Evolutionary conservation across 2,113 vertebrate genomes (phyloP).

Genomic region (Furnarius figulus): DNA sequence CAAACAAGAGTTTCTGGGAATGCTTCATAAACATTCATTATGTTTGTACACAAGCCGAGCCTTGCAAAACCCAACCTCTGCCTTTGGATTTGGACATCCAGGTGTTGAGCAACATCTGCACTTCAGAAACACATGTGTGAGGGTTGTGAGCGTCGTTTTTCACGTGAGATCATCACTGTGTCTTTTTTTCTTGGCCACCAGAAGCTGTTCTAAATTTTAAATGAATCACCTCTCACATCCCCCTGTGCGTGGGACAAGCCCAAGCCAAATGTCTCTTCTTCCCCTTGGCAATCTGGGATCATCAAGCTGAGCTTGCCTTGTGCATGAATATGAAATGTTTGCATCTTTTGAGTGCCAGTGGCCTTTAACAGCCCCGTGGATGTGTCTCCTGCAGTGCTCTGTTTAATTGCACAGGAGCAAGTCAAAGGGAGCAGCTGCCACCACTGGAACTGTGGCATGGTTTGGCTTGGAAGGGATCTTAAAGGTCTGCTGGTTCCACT

Average conservation of each 20-base stretch:
- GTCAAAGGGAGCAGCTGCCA: neutral
- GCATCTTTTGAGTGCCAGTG: neutral
- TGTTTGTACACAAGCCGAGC: neutral
- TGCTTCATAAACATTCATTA: neutral
- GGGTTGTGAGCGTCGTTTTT: neutral
- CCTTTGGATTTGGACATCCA: neutral
- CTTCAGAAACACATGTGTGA: accelerated
- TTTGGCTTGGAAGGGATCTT: neutral
- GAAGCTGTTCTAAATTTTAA: neutral
- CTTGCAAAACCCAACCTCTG: neutral
- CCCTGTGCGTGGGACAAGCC: neutral
- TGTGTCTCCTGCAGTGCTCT: accelerated
- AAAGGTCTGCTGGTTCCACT: neutral
- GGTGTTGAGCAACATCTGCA: neutral
- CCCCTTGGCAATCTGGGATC: neutral
- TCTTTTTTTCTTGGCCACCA: neutral
- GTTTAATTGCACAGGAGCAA: neutral
- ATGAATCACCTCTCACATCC: accelerated
- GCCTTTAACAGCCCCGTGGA: too few relatives aligned
- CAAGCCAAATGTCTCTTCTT: neutral
- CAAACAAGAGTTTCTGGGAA: neutral
- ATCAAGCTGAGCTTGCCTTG: neutral
- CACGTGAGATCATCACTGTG: neutral
- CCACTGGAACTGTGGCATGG: neutral
- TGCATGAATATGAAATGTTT: neutral